These are phyloP conservation scores for Oxygymnocypris stewartii DNA, from an alignment of 2,113 vertebrate species.

Conservation along the genomic window DNA sequence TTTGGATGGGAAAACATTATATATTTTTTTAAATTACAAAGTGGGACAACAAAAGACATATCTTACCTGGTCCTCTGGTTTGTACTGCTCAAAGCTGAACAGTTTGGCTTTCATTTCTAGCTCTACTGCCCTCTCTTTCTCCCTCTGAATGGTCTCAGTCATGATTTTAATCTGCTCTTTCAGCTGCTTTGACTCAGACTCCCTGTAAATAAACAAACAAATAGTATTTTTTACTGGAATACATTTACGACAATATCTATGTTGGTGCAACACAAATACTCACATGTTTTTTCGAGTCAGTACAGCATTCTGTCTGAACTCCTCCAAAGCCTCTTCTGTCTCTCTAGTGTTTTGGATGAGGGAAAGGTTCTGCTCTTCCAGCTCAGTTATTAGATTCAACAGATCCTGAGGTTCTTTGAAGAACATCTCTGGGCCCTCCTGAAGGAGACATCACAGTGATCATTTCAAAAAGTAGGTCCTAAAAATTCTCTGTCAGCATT, in stretches of 20 bases:
- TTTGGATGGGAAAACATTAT: neutral
- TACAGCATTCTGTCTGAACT: conserved; percentile 70
- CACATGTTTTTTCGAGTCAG: conserved; percentile 78
- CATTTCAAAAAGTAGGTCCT: neutral
- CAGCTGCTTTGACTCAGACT: conserved; percentile 76
- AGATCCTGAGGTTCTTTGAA: conserved; percentile 90
- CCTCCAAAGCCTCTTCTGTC: conserved; percentile 76
- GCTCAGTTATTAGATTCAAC: conserved; percentile 78
- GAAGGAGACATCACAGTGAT: conserved; percentile 27
- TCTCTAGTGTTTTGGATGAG: conserved; percentile 84
- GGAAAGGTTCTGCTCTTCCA: conserved; percentile 87
- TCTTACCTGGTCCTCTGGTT: conserved; percentile 80
- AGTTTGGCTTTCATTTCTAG: conserved; percentile 79
- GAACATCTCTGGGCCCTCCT: conserved; percentile 82
- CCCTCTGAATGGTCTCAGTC: conserved; percentile 70
- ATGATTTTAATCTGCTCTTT: conserved; percentile 72
- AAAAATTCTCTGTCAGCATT: neutral
- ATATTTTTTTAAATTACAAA: neutral
- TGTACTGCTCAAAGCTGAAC: conserved; percentile 73
- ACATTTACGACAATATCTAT: neutral
- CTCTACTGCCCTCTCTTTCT: conserved; percentile 74
- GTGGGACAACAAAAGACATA: neutral
- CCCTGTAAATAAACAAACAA: conserved; percentile 68
- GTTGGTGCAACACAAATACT: neutral
- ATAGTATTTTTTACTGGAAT: neutral